Base-by-base conservation (phyloP, 2,888 invertebrate genomes). In the Oasisia sp. region DNA sequence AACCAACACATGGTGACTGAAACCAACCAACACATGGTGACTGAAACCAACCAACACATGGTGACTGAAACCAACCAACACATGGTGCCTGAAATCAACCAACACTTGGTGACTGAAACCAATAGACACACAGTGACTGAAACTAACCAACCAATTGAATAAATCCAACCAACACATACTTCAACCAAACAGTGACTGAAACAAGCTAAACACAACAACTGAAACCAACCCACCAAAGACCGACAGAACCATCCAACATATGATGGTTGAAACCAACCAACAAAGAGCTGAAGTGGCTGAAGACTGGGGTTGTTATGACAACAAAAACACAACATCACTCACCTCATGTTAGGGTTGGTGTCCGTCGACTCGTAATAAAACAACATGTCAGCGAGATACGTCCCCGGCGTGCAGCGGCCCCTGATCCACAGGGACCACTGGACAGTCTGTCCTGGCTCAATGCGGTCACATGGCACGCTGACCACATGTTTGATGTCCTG, bases 331-430 rank as follows among this genome's bases (percentile, higher is more conserved):
- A 44, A 38, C 91, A 32, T 74, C 74, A 92, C 92, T 91, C 32
- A 94, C 94, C 91, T 92, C 32, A 94, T 92, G 94, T 94, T 95
- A 7, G 94, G 94, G 58, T 94, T 92, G 45, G 93, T 93, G 91
- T 94, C 95, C 45, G 96, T 95, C 95, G 97, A 97, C 95, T 97
- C 97, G 95, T 98, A 98, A 95, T 98, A 98, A 95, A 98, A 97
- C 91, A 98, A 96, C 94, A 98, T 96, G 95, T 98, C 97, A 90
- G 98, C 96, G 7, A 97, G 94, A 94, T 97, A 97, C 44, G 97
- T 96, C 1, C 98, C 98, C 92, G 97, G 97, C 90, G 96, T 96
- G 93, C 97, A 97, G 0, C 98, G 97, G 0, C 98, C 98, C 94
- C 97, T 97, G 38, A 98, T 96, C 97, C 97, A 98, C 95, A 98